Evolutionary conservation across 2,888 invertebrate genomes (phyloP), one percentile per base, ranked within the genome.

Genomic region (Ormyrus pomaceus): DNA sequence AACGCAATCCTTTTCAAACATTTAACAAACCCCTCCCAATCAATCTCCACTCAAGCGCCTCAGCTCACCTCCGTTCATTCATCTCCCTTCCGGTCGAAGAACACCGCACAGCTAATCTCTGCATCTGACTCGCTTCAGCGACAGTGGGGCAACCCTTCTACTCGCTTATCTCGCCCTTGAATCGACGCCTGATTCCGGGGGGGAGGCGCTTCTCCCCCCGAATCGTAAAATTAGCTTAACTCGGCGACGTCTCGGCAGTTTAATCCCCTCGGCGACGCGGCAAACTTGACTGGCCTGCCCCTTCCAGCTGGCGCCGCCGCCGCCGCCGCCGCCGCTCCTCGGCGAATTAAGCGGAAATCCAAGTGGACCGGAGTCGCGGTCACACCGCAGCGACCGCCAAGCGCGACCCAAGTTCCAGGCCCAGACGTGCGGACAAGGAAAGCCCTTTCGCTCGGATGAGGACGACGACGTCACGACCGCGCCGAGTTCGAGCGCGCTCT

Each of bases 301-400:
- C 34, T 86, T 86, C 86, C 86, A 34, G 34, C 34, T 85, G n/a
- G 6, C 19, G 6, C 50, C 11, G 61, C 11, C 48, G 45, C 11
- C 48, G 45, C 50, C 4, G 55, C n/a, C n/a, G n/a, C 68, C 11
- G 46, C 46, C 5, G 69, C 50, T 13, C 53, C 61, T 50, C 61
- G 8, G 55, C 45, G 8, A n/a, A 13, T 34, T 34, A 34, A 34
- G 34, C 34, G 34, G 34, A 34, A 34, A 34, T 51, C 9, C 19
- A 53, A 61, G 51, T 61, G 51, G 50, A 53, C 48, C 50, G 51
- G 53, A 68, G 53, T 11, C 34, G 65, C 48, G 55, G 76, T 56
- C 46, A n/a, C 2, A 59, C 68, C 76, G 51, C 56, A 55, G n/a
- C 65, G 51, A 64, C 58, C 68, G 58, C 34, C 34, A 4, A 34